Base-by-base conservation (phyloP, 2,113 vertebrate genomes). In the Calidris pygmaea region DNA sequence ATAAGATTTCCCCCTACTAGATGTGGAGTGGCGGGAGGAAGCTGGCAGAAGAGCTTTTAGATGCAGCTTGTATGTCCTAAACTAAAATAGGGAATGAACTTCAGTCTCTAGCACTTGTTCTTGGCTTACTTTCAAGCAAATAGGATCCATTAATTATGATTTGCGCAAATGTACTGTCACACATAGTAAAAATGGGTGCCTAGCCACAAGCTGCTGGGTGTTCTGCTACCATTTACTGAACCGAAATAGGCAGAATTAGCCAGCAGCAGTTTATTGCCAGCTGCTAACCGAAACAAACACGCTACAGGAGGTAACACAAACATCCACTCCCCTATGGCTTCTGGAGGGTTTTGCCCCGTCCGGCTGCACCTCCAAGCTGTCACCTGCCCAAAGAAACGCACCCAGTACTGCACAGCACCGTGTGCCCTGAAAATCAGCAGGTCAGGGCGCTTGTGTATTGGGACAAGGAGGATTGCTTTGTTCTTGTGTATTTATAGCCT, bases 391-490 rank as follows among this genome's bases (percentile, higher is more conserved):
- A 2, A 78, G 30, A 65, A 80, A 62, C 2, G 29, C 4, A 2
- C 0, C 0, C 7, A 43, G 52, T 19, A n/a, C 41, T n/a, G 45
- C 19, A 6, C 37, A 65, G 66, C 17, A 65, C 8, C 1, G 1
- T 12, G 58, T 41, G 53, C 41, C 59, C 79, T 71, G 85, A 72
- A 91, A 95, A 73, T 34, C 67, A 80, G 82, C 62, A 73, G 48
- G 58, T 75, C 74, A n/a, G 72, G 48, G 39, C 34, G 22, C 66
- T 82, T 37, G 23, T 6, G 0, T 3, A 7, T 15, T 45, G 71
- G 53, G 48, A 55, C 32, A 60, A 45, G 34, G 39, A 70, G 41
- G 39, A n/a, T 17, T 50, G 67, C 47, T 88, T 79, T 75, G 17
- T 62, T 87, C 68, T 62, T 41, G 9, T 65, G 35, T 70, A 87